phyloP scores from a whole-genome alignment of 2,113 vertebrate genomes.

The Grammomys surdaster region DNA sequence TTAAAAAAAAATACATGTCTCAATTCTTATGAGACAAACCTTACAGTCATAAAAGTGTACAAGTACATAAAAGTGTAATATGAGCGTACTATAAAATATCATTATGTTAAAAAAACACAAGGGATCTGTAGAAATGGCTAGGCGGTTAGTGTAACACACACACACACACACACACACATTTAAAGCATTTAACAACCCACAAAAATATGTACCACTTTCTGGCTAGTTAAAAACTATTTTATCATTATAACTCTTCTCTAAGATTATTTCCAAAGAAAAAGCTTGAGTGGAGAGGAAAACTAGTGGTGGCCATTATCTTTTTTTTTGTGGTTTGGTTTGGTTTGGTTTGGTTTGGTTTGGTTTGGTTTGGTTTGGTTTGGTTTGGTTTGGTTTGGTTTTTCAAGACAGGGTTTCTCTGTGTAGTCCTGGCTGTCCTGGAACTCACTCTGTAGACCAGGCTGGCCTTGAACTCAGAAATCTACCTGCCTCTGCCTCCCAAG shows the following conservation, averaged over 20 bases:
- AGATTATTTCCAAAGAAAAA: slow-evolving; percentile 46
- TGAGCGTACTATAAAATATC: neutral
- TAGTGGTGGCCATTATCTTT: neutral
- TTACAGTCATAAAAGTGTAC: neutral
- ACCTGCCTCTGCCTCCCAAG: too few relatives aligned
- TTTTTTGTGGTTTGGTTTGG: too few relatives aligned
- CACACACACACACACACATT: neutral
- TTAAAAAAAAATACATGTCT: neutral
- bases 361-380: too few relatives aligned
- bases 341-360: too few relatives aligned
- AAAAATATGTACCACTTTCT: neutral
- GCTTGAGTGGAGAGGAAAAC: neutral
- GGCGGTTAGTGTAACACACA: neutral
- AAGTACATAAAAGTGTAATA: neutral
- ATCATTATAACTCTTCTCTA: slow-evolving; percentile 48
- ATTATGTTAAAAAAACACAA: neutral
- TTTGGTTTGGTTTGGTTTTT: too few relatives aligned
- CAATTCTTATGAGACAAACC: neutral
- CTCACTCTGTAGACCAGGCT: too few relatives aligned
- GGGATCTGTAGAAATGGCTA: neutral
- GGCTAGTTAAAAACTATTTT: neutral
- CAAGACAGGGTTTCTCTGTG: too few relatives aligned
- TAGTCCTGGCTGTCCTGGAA: too few relatives aligned
- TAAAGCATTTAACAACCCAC: neutral
- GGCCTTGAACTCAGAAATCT: too few relatives aligned